Conservation (phyloP, 2,888 invertebrate genomes). For the Rotaria macrura region DNA sequence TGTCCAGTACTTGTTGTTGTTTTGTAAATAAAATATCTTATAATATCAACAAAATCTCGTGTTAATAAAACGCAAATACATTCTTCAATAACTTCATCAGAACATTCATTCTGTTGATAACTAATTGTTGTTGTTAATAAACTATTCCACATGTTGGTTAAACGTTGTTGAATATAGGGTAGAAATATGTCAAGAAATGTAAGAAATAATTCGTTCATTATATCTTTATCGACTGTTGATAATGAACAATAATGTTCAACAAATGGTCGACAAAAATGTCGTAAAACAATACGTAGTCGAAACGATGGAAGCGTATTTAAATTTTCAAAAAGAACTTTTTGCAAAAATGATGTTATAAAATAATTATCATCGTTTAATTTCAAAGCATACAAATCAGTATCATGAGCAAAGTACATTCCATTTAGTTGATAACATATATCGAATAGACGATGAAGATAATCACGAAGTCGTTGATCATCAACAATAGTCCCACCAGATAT, state of each 20-base stretch:
- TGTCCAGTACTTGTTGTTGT: not conserved
- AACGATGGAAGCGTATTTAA: conserved; percentile 15
- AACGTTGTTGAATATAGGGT: not conserved
- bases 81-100: conserved; percentile 22
- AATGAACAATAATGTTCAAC: not conserved
- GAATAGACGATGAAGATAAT: conserved; percentile 3
- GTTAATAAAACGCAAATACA: conserved; percentile 19
- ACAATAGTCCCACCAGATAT: not conserved
- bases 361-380: not conserved
- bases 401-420: not conserved
- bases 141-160: not conserved
- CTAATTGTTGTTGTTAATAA: conserved; percentile 6
- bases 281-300: conserved; percentile 1
- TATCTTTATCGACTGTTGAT: not conserved
- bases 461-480: not conserved
- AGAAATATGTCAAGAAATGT: not conserved
- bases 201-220: conserved; percentile 6
- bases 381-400: not conserved
- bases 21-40: conserved; percentile 6
- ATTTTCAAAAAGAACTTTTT: conserved; percentile 11
- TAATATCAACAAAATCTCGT: conserved; percentile 14
- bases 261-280: conserved; percentile 22
- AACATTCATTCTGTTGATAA: conserved; percentile 10
- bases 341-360: not conserved
- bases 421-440: conserved; percentile 9